Evolutionary conservation across 2,888 invertebrate species (phyloP).

Genomic region (Rotaria socialis): DNA sequence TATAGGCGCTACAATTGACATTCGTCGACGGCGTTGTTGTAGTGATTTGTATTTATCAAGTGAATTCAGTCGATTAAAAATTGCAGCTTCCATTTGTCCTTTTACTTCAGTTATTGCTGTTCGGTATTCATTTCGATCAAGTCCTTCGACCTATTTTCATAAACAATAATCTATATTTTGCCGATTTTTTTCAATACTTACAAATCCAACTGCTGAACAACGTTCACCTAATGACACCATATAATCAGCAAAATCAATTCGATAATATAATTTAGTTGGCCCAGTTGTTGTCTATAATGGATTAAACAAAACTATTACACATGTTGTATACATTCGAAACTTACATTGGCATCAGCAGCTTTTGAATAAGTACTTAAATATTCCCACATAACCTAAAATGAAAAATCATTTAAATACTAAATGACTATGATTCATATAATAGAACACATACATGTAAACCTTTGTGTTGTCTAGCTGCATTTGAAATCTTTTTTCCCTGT

Average conservation of each 20-base stretch:
- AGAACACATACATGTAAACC: conserved; percentile 9
- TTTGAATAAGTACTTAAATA: conserved; percentile 38
- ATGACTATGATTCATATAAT: background rate
- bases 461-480: conserved; percentile 30
- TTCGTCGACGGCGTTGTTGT: conserved; percentile 21
- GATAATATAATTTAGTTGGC: background rate
- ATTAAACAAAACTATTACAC: too few relatives aligned
- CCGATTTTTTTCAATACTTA: background rate
- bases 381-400: conserved; percentile 13
- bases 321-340: too few relatives aligned
- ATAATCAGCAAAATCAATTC: conserved; percentile 25
- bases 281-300: background rate
- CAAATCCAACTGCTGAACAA: conserved; percentile 8
- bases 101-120: background rate
- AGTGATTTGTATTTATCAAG: conserved; percentile 17
- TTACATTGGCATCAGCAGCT: conserved; percentile 6
- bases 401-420: background rate
- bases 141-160: conserved; percentile 20
- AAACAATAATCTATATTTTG: background rate
- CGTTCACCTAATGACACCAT: conserved; percentile 15
- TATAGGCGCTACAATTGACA: background rate
- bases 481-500: background rate
- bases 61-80: background rate
- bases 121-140: conserved; percentile 6
- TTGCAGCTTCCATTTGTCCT: conserved; percentile 16